Evolutionary conservation across 2,797 vertebrate species (phyloP).

Genomic region (Falco rusticolus): DNA sequence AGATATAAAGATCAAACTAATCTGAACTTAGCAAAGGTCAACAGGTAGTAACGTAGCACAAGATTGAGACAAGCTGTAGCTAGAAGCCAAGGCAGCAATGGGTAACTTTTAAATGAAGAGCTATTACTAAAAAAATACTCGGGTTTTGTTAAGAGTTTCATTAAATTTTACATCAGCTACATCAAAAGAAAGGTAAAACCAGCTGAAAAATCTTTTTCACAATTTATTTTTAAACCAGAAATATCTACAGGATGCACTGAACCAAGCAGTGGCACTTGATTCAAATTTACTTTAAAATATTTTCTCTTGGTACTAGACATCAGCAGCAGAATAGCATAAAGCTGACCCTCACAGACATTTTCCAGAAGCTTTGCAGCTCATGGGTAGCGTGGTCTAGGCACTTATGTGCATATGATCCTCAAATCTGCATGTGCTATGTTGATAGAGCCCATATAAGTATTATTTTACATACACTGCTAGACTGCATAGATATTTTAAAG

Average conservation of each 20-base stretch:
- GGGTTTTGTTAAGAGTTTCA: not conserved
- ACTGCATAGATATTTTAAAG: not conserved
- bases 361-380: not conserved
- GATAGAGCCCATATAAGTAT: not conserved
- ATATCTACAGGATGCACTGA: not conserved
- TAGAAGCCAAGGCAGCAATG: not conserved
- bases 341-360: not conserved
- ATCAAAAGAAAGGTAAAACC: not conserved
- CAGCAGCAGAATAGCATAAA: not conserved
- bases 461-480: not conserved
- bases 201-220: not conserved
- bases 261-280: not conserved
- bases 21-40: constrained; percentile 5
- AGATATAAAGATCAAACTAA: not conserved
- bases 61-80: not conserved
- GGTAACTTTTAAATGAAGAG: not conserved
- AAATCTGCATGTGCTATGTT: not conserved
- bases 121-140: not conserved
- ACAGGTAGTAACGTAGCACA: not conserved
- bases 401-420: not conserved
- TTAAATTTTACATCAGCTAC: constrained; percentile 12
- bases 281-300: not conserved
- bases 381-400: not conserved
- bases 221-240: not conserved
- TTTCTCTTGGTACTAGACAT: not conserved